Base-by-base conservation (phyloP, 2,113 vertebrate species). In the Hirundichthys speculiger region DNA sequence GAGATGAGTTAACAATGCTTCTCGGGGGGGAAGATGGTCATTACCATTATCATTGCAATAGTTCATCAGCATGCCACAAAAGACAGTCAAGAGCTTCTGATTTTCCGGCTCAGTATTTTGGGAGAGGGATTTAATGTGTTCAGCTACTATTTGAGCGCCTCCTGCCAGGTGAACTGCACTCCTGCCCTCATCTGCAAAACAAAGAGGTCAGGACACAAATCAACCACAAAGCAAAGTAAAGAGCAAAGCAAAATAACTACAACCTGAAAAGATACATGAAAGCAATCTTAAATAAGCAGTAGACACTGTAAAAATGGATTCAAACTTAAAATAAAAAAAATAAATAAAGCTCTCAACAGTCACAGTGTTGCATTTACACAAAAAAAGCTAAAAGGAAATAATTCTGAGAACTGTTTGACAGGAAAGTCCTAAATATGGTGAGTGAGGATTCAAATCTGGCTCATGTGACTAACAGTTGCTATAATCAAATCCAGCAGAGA, bases 11-110 rank as follows among this genome's bases (percentile, higher is more conserved):
- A 70, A 65, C 55, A 73, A 58, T 27, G 41, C 19, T 75, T 75
- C 64, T 77, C 5, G 30, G 61, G 56, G 75, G 69, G 77, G 30
- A 62, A 47, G 80, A 79, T 77, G 78, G 73, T 88, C 82, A 98
- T 98, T 99, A 99, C 97, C 98, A 98, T 99, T 98, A 95, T 98
- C 96, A 99, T 96, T 98, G 97, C 97, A 98, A 99, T 98, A 98
- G 97, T 98, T 99, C 97, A 97, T 96, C 98, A 99, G 97, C 96
- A 98, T 98, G 98, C 98, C 98, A 99, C 96, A 98, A 96, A 99
- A 96, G 95, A 99, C 98, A 96, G 97, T 98, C 98, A 98, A 96
- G 93, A 99, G 97, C 95, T 98, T 98, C 96, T 96, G 93, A 95
- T 89, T 98, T 94, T 93, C 94, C 94, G 96, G 94, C 82, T 98